Conservation (phyloP, 2,888 invertebrate genomes). For the Pachydiplax longipennis region DNA sequence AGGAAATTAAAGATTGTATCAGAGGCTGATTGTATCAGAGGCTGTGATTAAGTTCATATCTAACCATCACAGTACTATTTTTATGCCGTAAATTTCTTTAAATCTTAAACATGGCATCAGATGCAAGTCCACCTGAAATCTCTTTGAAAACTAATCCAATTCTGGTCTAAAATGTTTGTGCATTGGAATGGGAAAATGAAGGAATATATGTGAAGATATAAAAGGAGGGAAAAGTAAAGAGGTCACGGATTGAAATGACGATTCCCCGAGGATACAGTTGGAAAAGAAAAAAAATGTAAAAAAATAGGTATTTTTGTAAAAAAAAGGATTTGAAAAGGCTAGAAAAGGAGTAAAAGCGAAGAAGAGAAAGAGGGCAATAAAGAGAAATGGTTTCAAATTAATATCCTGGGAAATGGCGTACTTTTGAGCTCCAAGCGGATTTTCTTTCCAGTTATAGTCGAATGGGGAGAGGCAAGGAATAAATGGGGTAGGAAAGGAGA, state of each 20-base stretch:
- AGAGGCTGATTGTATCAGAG: too few species aligned
- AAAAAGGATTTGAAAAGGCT: background rate
- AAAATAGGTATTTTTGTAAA: background rate
- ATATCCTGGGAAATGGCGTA: background rate
- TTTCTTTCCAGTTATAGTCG: background rate
- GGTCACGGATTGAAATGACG: background rate
- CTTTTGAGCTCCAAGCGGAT: background rate
- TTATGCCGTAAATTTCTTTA: too few species aligned
- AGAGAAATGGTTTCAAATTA: background rate
- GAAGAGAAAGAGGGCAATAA: background rate
- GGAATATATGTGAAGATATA: background rate
- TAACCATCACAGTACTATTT: too few species aligned
- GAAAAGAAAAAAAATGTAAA: background rate
- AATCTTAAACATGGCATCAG: too few species aligned
- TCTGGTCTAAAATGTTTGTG: too few species aligned
- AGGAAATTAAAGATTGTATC: too few species aligned
- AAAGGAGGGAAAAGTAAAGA: background rate
- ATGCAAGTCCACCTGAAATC: too few species aligned
- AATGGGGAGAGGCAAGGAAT: background rate
- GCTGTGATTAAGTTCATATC: too few species aligned
- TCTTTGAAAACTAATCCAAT: too few species aligned
- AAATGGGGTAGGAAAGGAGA: background rate
- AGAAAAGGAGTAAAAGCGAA: background rate
- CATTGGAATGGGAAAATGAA: background rate
- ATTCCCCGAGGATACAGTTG: background rate